Conservation (phyloP, 2,797 vertebrate genomes). For the Propithecus perrieri region DNA sequence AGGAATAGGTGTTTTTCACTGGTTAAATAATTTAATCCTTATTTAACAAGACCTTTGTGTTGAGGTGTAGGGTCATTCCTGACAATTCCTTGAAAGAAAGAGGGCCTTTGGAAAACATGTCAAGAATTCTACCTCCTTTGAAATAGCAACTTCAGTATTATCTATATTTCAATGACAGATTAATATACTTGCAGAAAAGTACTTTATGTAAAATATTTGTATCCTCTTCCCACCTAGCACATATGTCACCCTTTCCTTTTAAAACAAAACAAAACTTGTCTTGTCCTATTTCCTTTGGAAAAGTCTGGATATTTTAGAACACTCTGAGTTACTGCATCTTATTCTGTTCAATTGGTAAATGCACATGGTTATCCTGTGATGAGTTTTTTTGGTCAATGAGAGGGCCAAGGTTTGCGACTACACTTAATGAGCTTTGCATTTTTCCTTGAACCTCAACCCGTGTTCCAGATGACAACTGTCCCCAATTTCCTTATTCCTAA, state of each 20-base stretch:
- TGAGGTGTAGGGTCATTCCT: neutral
- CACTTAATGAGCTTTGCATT: neutral
- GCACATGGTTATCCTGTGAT: neutral
- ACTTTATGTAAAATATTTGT: slow-evolving; percentile 12
- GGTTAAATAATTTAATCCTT: neutral
- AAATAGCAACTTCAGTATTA: neutral
- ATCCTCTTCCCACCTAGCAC: neutral
- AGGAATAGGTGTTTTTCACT: neutral
- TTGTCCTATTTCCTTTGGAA: neutral
- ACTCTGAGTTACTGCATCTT: neutral
- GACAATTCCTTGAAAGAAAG: neutral
- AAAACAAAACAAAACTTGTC: neutral
- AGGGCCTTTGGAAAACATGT: neutral
- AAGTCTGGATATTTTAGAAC: neutral
- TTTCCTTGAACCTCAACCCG: neutral
- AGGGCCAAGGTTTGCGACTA: neutral
- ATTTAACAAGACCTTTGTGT: neutral
- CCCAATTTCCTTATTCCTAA: neutral
- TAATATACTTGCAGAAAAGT: neutral
- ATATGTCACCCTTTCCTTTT: neutral
- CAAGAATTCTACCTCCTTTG: neutral
- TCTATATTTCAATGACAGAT: neutral
- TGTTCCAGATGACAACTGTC: neutral
- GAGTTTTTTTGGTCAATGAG: neutral
- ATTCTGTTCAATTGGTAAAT: neutral